Percentiles rank a stretch among this genome's conserved stretches.
Evolutionary conservation across 2,888 invertebrate genomes (phyloP).

Genomic region (Girardia tigrina): DNA sequence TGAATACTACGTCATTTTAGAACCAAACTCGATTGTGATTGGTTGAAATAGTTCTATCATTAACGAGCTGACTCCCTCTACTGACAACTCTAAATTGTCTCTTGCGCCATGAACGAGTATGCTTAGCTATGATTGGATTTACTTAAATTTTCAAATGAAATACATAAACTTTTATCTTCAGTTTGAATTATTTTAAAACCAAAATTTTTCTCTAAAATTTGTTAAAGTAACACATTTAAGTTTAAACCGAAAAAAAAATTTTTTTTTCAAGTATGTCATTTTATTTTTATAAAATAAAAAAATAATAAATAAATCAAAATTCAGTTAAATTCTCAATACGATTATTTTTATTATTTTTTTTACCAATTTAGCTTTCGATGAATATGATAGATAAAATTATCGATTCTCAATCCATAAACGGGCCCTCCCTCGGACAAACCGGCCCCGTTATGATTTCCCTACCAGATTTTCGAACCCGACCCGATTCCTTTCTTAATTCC

Average conservation of each 20-base stretch:
- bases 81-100: constrained; percentile 12
- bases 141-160: constrained; percentile 17
- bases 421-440: background rate
- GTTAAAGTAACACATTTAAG: constrained; percentile 16
- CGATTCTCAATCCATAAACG: constrained; percentile 2
- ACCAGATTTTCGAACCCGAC: background rate
- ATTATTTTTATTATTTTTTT: too few species aligned
- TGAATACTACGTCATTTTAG: background rate
- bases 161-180: constrained; percentile 23
- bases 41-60: background rate
- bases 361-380: background rate
- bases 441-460: background rate
- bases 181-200: constrained; percentile 17
- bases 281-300: too few species aligned
- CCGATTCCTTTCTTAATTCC: background rate
- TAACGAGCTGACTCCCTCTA: background rate
- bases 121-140: constrained; percentile 14
- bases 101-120: constrained; percentile 16
- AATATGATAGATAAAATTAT: constrained; percentile 12
- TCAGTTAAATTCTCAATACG: too few species aligned
- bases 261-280: background rate
- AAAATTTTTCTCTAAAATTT: background rate
- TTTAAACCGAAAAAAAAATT: background rate
- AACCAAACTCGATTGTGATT: background rate
- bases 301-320: too few species aligned